Evolutionary conservation across 2,888 invertebrate genomes (phyloP), one percentile per base, ranked within the genome.

Genomic region (Parthenolecanium corni): DNA sequence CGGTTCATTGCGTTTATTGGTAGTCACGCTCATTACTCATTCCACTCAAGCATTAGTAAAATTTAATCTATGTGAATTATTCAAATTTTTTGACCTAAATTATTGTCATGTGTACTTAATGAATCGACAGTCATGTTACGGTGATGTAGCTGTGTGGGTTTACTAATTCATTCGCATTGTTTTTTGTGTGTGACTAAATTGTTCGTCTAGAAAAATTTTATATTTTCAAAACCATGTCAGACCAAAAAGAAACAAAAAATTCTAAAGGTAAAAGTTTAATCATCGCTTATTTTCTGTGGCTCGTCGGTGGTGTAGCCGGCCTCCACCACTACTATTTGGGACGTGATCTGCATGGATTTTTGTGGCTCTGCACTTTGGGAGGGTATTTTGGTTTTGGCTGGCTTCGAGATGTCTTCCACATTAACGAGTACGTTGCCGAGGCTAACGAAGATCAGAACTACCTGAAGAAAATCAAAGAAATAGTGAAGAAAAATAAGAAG

Each of bases 271-370:
- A 79, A 66, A 78, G 78, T 61, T 71, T 75, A 11, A 71, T 84
- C 54, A 71, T 81, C 70, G 82, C 95, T 0, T 96, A 94, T 71
- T 65, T 93, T 1, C 75, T 85, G 46, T 96, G 94, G 94, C 70
- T 92, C 0, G 79, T 90, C 68, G 90, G 91, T 18, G 96, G 96
- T 3, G 74, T 88, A 69, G 84, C 90, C 68, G 95, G 95, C 0
- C 75, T 88, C 4, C 96, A 96, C 74, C 91, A 94, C 72, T 82
- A 95, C 70, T 96, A 96, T 74, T 76, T 96, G 66, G 81, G 84
- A 61, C 79, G 95, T 64, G 91, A 94, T 74, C 79, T 84, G 23
- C 96, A 96, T 69, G 95, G 90, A 0, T 88, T 95, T 71, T 78
- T 93, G 1, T 91, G 89, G 82, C 88, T 89, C 83, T 84, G 84